These are phyloP conservation scores for Acanthosepion pharaonis DNA, from an alignment of 2,888 invertebrate genomes.

Conservation along the genomic window DNA sequence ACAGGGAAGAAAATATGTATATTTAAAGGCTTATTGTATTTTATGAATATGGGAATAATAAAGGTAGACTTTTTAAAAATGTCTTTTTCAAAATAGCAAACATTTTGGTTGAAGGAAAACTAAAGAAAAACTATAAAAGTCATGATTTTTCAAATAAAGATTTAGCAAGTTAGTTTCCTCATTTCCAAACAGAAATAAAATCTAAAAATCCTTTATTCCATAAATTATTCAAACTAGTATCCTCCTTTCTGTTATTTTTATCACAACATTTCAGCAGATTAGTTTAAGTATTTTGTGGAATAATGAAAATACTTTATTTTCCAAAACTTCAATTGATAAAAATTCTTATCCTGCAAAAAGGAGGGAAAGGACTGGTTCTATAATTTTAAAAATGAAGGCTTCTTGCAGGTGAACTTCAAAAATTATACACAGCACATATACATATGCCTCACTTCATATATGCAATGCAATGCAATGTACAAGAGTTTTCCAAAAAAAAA, in stretches of 20 bases:
- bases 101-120: too few relatives aligned
- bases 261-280: constrained; percentile 1
- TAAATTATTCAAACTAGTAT: background rate
- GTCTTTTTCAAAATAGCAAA: too few relatives aligned
- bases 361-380: background rate
- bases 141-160: too few relatives aligned
- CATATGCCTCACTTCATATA: background rate
- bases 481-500: background rate
- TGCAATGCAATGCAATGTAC: constrained; percentile 13
- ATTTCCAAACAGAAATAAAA: too few relatives aligned
- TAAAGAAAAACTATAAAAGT: too few relatives aligned
- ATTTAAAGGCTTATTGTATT: background rate
- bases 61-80: background rate
- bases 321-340: background rate
- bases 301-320: background rate
- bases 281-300: background rate
- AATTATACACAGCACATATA: background rate
- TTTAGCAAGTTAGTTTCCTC: too few relatives aligned
- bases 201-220: too few relatives aligned
- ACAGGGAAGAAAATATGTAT: background rate
- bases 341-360: background rate
- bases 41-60: background rate
- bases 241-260: background rate
- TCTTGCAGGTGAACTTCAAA: background rate
- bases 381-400: background rate